phyloP scores from a whole-genome alignment of 2,888 invertebrate genomes.

The Cantharis rufa region DNA sequence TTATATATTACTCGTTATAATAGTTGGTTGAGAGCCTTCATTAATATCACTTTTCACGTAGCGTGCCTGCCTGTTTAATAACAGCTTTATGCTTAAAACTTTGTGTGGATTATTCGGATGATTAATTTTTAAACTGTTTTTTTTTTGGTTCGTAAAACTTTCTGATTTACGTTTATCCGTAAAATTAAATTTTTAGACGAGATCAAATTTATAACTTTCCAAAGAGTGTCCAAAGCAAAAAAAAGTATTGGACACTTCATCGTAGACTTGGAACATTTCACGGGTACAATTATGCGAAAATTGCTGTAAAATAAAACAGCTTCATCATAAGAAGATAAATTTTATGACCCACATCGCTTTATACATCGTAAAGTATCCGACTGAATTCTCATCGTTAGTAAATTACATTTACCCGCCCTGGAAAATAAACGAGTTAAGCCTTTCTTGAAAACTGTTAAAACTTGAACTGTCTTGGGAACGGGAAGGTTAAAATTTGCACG shows the following conservation, averaged over 20 bases:
- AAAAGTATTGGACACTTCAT: not conserved
- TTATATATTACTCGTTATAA: conserved; percentile 28
- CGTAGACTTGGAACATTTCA: not conserved
- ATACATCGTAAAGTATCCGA: conserved; percentile 21
- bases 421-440: conserved; percentile 17
- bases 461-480: conserved; percentile 20
- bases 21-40: conserved; percentile 28
- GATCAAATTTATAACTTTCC: not conserved
- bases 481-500: conserved; percentile 12
- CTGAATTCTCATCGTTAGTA: conserved; percentile 22
- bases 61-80: conserved; percentile 32
- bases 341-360: conserved; percentile 27
- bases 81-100: conserved; percentile 24
- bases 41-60: conserved; percentile 38
- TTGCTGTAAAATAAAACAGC: conserved; percentile 15
- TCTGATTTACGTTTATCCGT: not conserved
- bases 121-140: conserved; percentile 23
- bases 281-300: not conserved
- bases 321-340: conserved; percentile 10
- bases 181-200: not conserved
- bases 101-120: conserved; percentile 23
- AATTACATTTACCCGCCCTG: conserved; percentile 16
- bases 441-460: conserved; percentile 27
- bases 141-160: not conserved
- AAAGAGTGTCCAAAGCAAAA: not conserved